phyloP scores from a whole-genome alignment of 1,140 invertebrate genomes.

The Rhopalosiphum padi region DNA sequence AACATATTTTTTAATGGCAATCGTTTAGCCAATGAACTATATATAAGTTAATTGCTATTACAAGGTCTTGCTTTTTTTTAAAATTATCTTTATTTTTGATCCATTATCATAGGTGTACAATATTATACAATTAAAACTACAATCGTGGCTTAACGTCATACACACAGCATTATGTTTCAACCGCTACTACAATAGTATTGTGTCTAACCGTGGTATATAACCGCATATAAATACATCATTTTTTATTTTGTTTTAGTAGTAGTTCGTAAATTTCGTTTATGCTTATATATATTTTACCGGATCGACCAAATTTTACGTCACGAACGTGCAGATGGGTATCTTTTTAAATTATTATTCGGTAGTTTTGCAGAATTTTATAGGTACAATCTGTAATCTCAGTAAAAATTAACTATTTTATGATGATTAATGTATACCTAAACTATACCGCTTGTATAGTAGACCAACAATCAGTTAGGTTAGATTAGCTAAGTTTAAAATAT shows the following conservation, averaged over 20 bases:
- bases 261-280: neutral
- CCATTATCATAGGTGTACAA: neutral
- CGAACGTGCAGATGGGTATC: neutral
- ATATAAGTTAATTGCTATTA: neutral
- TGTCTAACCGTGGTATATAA: neutral
- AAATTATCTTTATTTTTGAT: slow-evolving; percentile 9
- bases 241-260: neutral
- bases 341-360: neutral
- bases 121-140: neutral
- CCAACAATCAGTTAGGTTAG: no score
- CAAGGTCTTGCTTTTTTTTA: neutral
- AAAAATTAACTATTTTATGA: neutral
- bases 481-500: no score
- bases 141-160: neutral
- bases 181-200: neutral
- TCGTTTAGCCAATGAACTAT: neutral
- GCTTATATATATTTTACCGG: neutral
- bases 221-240: neutral
- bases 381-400: neutral
- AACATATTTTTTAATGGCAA: neutral
- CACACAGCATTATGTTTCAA: neutral
- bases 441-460: no score
- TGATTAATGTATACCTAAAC: neutral
- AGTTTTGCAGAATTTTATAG: neutral
- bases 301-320: neutral